Conservation (phyloP, 2,113 vertebrate genomes). For the Phalacrocorax brasilianus region DNA sequence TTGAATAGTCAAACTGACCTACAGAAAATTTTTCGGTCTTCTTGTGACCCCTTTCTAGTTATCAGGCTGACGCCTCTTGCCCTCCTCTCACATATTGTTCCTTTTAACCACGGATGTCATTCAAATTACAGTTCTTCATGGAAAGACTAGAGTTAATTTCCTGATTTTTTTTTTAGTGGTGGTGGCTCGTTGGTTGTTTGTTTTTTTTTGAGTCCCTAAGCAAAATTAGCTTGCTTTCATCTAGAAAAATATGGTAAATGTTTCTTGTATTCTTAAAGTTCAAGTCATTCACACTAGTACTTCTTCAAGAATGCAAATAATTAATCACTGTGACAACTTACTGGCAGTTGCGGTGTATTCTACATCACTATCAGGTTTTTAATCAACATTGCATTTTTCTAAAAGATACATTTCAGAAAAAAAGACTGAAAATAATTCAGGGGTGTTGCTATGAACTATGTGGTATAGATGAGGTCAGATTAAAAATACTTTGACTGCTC, state of each 20-base stretch:
- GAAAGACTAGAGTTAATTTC: not conserved
- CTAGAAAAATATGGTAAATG: not conserved
- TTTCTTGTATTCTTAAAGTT: not conserved
- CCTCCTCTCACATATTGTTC: not conserved
- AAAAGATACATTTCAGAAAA: not conserved
- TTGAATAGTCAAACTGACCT: not conserved
- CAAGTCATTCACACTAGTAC: not conserved
- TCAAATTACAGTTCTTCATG: not conserved
- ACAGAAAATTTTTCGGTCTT: not conserved
- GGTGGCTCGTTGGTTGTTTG: not conserved
- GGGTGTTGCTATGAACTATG: not conserved
- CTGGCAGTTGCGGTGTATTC: not conserved
- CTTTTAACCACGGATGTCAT: not conserved
- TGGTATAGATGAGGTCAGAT: not conserved
- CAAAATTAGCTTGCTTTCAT: not conserved
- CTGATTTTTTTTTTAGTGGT: too few species aligned
- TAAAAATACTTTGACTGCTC: not conserved
- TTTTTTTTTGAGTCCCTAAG: not conserved
- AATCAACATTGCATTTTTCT: not conserved
- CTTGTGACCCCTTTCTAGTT: not conserved
- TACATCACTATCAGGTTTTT: not conserved
- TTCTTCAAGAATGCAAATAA: not conserved
- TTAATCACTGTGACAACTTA: not conserved
- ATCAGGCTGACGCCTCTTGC: not conserved
- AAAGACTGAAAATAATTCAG: not conserved